Evolutionary conservation across 2,888 invertebrate genomes (phyloP), one percentile per base, ranked within the genome.

Genomic region (Scrobipalpa costella): DNA sequence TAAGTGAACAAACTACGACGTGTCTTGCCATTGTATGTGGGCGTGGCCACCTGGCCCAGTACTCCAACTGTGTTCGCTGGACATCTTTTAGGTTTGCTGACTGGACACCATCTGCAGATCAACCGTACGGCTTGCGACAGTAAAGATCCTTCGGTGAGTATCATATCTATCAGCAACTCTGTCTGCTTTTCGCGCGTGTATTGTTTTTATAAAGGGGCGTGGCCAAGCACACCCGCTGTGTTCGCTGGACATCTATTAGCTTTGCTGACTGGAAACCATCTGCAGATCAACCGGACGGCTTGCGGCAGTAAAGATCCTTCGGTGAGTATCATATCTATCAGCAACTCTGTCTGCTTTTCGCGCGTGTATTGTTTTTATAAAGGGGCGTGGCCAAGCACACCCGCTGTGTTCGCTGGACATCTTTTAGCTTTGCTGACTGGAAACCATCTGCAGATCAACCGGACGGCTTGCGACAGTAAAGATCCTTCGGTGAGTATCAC

Each of bases 171-270:
- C 47, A 47, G 17, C 19, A 11, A 38, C 38, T 38, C 7, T 38
- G 38, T 38, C 6, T 7, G 40, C 7, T 7, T 9, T 7, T 13
- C 40, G 11, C 11, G 38, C 11, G 11, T 7, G 38, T 7, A 8
- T 38, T 11, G 38, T n/a, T n/a, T n/a, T n/a, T n/a, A n/a, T n/a
- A n/a, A n/a, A n/a, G n/a, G n/a, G n/a, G n/a, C n/a, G n/a, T n/a
- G n/a, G n/a, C n/a, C n/a, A n/a, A n/a, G n/a, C n/a, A n/a, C n/a
- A n/a, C n/a, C n/a, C n/a, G n/a, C n/a, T n/a, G n/a, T n/a, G n/a
- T n/a, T n/a, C n/a, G 94, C 94, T 0, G 93, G 93, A 0, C 92
- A 94, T 65, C 83, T 95, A 57, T 78, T 95, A 5, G 94, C 93
- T 5, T 27, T 27, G 27, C 27, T 27, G 27, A 27, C 27, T 27